Evolutionary conservation across 2,113 vertebrate species (phyloP).

Genomic region (Fregata magnificens): DNA sequence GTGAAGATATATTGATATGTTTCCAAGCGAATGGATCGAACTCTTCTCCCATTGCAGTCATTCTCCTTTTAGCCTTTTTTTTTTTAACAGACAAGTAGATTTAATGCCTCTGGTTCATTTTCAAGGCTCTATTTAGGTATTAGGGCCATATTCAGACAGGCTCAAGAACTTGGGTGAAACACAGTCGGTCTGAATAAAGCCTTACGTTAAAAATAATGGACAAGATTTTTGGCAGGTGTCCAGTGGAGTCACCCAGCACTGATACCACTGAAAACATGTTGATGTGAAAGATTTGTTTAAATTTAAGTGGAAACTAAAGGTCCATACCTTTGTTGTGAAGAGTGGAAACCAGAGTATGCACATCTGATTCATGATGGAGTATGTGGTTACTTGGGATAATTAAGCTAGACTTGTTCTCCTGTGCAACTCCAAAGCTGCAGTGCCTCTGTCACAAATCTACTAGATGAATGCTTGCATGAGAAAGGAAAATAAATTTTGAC

Average conservation of each 20-base stretch:
- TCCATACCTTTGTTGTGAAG: not conserved
- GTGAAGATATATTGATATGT: not conserved
- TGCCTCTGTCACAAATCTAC: not conserved
- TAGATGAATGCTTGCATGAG: not conserved
- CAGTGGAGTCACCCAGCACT: not conserved
- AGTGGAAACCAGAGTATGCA: not conserved
- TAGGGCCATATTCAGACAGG: not conserved
- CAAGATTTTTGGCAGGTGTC: not conserved
- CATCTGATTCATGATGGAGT: not conserved
- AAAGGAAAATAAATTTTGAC: not conserved
- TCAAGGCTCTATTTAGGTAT: not conserved
- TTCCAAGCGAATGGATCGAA: rapidly evolving
- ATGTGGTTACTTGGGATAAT: not conserved
- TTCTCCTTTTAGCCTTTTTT: not conserved
- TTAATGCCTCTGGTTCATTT: not conserved
- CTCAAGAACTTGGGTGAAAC: not conserved
- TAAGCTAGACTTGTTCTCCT: not conserved
- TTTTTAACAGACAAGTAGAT: not conserved
- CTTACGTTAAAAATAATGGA: not conserved
- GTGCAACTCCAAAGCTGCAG: not conserved
- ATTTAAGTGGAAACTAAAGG: not conserved
- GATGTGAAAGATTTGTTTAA: not conserved
- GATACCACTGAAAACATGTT: not conserved
- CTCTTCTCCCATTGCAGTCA: not conserved
- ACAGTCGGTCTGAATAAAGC: not conserved